Evolutionary conservation across 2,888 invertebrate species (phyloP), one percentile per base, ranked within the genome.

Genomic region (Pristionchus exspectatus): DNA sequence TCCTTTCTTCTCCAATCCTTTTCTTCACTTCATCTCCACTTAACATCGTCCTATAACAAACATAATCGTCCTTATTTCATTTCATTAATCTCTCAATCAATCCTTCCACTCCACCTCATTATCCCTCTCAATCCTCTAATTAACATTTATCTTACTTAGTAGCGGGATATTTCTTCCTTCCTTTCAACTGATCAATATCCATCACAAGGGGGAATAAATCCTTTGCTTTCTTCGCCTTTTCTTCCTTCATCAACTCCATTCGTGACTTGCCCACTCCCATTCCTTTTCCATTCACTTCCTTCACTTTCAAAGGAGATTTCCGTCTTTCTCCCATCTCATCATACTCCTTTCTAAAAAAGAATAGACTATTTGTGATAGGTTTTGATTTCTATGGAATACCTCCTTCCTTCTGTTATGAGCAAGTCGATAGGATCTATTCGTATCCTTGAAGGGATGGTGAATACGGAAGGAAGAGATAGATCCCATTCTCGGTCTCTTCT

Each of bases 1-100:
- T n/a, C 33, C 16, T 77, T 38, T 77, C 77, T 18, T 77, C 77
- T 77, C 77, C 38, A 9, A 77, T 77, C 21, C 21, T 24, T 18
- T 77, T n/a, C n/a, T 77, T 77, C 77, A 77, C 77, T 44, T 38
- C 77, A 33, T 18, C 44, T 38, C 77, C 44, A 38, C 77, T 38
- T 18, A 44, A 24, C 33, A n/a, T 77, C 18, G n/a, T 27, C 69
- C 69, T 69, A n/a, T n/a, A 69, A 69, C n/a, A 24, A 44, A 33
- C 44, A 30, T 33, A 21, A 77, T 33, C 14, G 5, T 77, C 38
- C 2, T 33, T 18, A 10, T 33, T n/a, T 21, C 3, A 38, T 33
- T 21, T n/a, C n/a, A 69, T 30, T 27, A 7, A 16, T n/a, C 14
- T 30, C 69, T 69, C 44, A 69, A 24, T 27, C 69, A 69, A 69